Evolutionary conservation across 1,140 invertebrate genomes (phyloP).

Genomic region (Bombus huntii): DNA sequence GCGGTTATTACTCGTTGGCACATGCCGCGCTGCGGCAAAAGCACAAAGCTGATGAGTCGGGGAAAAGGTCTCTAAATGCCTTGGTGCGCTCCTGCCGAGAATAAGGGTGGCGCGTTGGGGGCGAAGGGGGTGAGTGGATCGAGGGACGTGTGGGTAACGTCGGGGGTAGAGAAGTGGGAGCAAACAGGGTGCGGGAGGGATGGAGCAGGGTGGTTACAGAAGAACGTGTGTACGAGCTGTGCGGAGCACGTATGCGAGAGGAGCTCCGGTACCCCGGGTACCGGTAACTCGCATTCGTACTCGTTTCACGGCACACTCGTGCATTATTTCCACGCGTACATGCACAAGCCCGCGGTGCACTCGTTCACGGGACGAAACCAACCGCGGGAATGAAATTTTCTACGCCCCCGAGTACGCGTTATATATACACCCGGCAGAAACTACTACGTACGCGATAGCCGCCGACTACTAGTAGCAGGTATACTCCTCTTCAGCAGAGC

Average conservation of each 20-base stretch:
- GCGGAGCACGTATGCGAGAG: conserved; percentile 49
- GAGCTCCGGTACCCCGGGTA: conserved; percentile 60
- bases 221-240: conserved; percentile 35
- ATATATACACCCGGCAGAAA: conserved; percentile 3
- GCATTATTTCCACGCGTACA: conserved; percentile 57
- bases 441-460: conserved; percentile 27
- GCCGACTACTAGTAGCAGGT: conserved; percentile 15
- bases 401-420: conserved; percentile 54
- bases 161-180: background rate
- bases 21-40: conserved; percentile 67
- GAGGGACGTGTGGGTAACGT: background rate
- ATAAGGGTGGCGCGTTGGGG: conserved; percentile 44
- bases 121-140: conserved; percentile 2
- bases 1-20: conserved; percentile 74
- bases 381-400: conserved; percentile 77
- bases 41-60: conserved; percentile 82
- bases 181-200: background rate
- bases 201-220: conserved; percentile 11
- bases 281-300: conserved; percentile 74
- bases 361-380: conserved; percentile 66
- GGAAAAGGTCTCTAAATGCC: conserved; percentile 81
- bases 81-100: conserved; percentile 67
- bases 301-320: conserved; percentile 60
- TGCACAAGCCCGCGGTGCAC: conserved; percentile 31
- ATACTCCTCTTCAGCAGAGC: conserved; percentile 47